These are phyloP conservation scores for Origma solitaria DNA, from an alignment of 2,113 vertebrate species.

Conservation along the genomic window DNA sequence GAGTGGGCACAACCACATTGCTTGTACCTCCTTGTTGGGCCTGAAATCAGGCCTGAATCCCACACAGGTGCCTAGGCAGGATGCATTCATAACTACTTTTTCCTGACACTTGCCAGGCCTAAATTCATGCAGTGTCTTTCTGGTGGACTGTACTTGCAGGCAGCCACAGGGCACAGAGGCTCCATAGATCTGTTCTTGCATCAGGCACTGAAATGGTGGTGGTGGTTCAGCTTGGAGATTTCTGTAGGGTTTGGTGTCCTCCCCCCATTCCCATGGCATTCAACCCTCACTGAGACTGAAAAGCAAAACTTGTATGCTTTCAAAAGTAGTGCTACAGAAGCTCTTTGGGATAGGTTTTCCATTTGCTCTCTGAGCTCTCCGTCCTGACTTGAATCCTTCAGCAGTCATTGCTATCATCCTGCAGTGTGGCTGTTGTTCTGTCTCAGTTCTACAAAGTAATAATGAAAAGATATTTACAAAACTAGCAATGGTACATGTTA, in stretches of 20 bases:
- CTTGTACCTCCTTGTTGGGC: neutral
- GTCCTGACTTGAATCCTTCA: neutral
- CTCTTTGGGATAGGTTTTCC: neutral
- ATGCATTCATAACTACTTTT: neutral
- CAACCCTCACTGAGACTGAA: neutral
- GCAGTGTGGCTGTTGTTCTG: neutral
- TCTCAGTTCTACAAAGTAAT: neutral
- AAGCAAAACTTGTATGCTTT: neutral
- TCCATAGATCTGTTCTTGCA: too few relatives aligned
- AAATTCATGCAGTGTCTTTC: neutral
- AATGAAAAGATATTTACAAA: neutral
- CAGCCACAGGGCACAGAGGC: too few relatives aligned
- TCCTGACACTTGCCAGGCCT: neutral
- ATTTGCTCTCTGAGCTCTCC: neutral
- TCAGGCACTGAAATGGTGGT: rapidly evolving
- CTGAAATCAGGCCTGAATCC: neutral
- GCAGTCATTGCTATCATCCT: neutral
- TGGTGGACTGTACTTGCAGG: neutral
- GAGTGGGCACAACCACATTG: neutral
- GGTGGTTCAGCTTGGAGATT: neutral
- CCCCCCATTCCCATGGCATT: neutral
- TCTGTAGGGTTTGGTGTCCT: neutral
- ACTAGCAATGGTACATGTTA: neutral
- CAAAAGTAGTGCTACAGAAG: neutral
- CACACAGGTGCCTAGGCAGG: neutral